phyloP scores from a whole-genome alignment of 1,140 invertebrate species.

The Zaprionus africanus region DNA sequence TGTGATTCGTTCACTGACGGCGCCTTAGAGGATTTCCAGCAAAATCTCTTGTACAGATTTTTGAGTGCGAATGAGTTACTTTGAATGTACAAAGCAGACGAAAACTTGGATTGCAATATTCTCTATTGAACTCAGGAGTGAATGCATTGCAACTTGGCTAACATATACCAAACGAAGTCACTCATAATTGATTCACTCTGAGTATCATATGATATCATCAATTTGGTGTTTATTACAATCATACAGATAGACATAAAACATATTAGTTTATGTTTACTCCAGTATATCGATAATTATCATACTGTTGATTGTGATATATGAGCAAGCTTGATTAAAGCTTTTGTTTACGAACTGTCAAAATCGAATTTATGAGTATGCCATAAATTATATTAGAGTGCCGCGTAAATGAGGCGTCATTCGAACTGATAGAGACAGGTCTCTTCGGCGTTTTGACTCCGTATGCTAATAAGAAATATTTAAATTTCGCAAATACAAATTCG shows the following conservation, averaged over 20 bases:
- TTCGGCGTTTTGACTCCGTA: not conserved
- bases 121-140: not conserved
- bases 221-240: not conserved
- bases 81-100: not conserved
- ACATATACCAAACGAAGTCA: no score
- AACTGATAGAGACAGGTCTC: not conserved
- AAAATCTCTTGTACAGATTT: slow-evolving; percentile 1
- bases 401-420: not conserved
- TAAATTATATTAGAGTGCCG: not conserved
- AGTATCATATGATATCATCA: not conserved
- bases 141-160: not conserved
- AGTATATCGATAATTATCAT: not conserved
- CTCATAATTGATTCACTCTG: no score
- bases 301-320: not conserved
- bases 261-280: not conserved
- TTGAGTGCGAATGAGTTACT: not conserved
- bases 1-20: not conserved
- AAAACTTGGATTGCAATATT: not conserved
- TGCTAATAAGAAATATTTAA: slow-evolving; percentile 6
- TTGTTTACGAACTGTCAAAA: not conserved
- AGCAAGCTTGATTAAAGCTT: not conserved
- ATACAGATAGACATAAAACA: not conserved
- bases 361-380: not conserved
- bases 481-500: not conserved
- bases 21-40: not conserved